A percentile compares a stretch with the other conserved stretches of the same genome.
Conservation (phyloP, 2,888 invertebrate species). For the Zelleria hepariella region DNA sequence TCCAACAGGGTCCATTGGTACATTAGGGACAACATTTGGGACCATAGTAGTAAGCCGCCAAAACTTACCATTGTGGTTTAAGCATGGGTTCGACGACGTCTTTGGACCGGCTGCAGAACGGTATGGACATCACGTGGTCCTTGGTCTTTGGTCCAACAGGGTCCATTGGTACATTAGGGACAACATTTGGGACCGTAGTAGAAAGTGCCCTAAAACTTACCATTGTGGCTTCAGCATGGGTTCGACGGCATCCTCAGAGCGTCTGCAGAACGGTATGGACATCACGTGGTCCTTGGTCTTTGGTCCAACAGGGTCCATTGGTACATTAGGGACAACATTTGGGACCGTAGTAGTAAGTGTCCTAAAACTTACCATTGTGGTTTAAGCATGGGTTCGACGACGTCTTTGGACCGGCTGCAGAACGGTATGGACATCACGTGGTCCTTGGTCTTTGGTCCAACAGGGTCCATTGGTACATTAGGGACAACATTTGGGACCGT, state of each 20-base stretch:
- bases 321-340: too few relatives aligned
- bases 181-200: neutral
- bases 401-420: conserved; percentile 96
- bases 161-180: too few relatives aligned
- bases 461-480: too few relatives aligned
- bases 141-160: too few relatives aligned
- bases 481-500: too few relatives aligned
- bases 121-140: conserved; percentile 97
- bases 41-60: too few relatives aligned
- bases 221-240: conserved; percentile 97
- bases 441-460: too few relatives aligned
- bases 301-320: too few relatives aligned
- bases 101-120: conserved; percentile 95
- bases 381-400: conserved; percentile 96
- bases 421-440: conserved; percentile 98
- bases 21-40: neutral
- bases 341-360: too few relatives aligned
- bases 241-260: conserved; percentile 98
- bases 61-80: conserved; percentile 96
- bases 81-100: conserved; percentile 98
- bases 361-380: conserved; percentile 97
- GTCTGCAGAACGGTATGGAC: conserved; percentile 96
- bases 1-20: too few relatives aligned
- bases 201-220: too few relatives aligned
- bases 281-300: too few relatives aligned